These are phyloP conservation scores for Hipposideros larvatus DNA, from an alignment of 2,797 vertebrate genomes.

Conservation along the genomic window DNA sequence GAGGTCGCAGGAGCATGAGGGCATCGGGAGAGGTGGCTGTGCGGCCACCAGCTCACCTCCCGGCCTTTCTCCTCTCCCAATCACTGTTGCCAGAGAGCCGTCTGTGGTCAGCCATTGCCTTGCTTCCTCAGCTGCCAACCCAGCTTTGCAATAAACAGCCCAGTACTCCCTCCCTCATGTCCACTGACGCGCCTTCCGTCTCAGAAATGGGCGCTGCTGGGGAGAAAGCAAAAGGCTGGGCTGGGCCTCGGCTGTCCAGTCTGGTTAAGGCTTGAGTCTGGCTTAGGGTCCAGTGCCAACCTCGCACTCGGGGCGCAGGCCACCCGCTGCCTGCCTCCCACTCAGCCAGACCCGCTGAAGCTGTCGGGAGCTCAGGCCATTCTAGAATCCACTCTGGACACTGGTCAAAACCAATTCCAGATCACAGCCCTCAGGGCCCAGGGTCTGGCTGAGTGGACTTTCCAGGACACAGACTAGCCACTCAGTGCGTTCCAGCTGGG, in stretches of 20 bases:
- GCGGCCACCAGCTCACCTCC: neutral
- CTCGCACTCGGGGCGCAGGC: neutral
- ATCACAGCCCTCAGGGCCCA: neutral
- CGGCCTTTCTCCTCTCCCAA: no score
- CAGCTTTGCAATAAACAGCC: conserved; percentile 67
- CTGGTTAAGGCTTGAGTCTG: neutral
- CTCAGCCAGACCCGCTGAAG: neutral
- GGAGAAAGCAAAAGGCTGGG: neutral
- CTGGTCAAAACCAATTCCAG: neutral
- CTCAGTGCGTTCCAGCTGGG: neutral
- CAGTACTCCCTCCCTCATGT: neutral
- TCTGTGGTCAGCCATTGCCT: neutral
- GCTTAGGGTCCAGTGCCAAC: neutral
- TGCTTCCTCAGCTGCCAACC: neutral
- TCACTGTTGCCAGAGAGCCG: neutral
- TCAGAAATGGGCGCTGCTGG: neutral
- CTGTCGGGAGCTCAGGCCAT: neutral
- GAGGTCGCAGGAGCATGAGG: neutral
- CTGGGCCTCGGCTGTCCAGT: neutral
- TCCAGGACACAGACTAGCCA: neutral
- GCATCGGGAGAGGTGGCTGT: neutral
- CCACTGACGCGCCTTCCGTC: neutral
- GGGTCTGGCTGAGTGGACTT: neutral
- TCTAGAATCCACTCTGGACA: neutral
- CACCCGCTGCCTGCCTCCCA: neutral